A percentile compares a stretch with the other conserved stretches of the same genome.
These are phyloP conservation scores for Phortica okadai DNA, from an alignment of 2,888 invertebrate genomes.

Conservation along the genomic window DNA sequence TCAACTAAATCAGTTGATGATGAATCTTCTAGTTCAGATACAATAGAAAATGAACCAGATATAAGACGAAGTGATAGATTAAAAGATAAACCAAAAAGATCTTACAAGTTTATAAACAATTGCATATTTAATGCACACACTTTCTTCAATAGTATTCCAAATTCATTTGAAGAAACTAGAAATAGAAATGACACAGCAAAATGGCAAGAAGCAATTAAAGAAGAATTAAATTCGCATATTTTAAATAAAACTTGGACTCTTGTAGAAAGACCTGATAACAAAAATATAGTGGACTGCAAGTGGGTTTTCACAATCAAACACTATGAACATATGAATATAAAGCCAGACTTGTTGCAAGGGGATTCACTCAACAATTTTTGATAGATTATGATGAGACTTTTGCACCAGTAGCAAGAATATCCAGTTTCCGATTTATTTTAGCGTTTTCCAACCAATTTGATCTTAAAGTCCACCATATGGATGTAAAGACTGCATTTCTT, in stretches of 20 bases:
- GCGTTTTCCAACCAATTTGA: slow-evolving; percentile 42
- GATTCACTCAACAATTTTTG: slow-evolving; percentile 15
- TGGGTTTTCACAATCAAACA: slow-evolving; percentile 51
- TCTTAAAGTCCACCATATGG: slow-evolving; percentile 48
- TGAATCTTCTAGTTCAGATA: not conserved
- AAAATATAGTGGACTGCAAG: slow-evolving; percentile 49
- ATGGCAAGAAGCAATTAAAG: slow-evolving; percentile 52
- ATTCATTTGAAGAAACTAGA: slow-evolving; percentile 46
- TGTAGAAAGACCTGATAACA: slow-evolving; percentile 7
- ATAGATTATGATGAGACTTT: slow-evolving; percentile 35
- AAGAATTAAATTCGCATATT: slow-evolving; percentile 51
- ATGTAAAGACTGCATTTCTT: slow-evolving; percentile 49
- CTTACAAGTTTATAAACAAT: slow-evolving; percentile 34
- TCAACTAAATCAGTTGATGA: not conserved
- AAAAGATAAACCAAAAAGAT: slow-evolving; percentile 36
- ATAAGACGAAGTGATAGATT: slow-evolving; percentile 40
- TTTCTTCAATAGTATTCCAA: slow-evolving; percentile 43
- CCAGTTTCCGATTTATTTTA: slow-evolving; percentile 44
- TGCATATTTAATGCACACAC: slow-evolving; percentile 35
- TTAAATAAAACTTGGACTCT: slow-evolving; percentile 50
- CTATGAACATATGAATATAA: slow-evolving; percentile 38
- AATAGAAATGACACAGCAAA: slow-evolving; percentile 43
- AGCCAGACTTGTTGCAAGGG: slow-evolving; percentile 20
- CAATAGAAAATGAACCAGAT: not conserved
- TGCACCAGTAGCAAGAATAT: slow-evolving; percentile 30